Conservation (phyloP, 2,113 vertebrate genomes). For the Aepyceros melampus region DNA sequence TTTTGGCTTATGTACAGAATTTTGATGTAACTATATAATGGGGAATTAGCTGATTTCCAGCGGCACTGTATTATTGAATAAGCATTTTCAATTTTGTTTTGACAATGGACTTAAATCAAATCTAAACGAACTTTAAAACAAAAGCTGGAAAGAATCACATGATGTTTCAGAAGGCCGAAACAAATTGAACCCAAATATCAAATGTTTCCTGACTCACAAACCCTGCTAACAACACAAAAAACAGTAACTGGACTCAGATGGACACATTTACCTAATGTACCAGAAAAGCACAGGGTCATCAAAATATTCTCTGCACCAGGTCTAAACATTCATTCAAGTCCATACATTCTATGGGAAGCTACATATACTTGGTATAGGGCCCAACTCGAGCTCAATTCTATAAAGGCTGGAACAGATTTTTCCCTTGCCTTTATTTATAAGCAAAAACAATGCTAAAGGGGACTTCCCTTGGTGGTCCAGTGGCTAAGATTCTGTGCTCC, state of each 20-base stretch:
- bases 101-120: slow-evolving; percentile 28
- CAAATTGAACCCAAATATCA: background rate
- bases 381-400: background rate
- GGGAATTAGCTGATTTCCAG: background rate
- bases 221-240: background rate
- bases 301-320: background rate
- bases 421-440: background rate
- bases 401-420: background rate
- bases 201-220: background rate
- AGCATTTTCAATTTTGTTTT: slow-evolving; percentile 55
- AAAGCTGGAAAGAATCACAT: background rate
- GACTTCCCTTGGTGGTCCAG: background rate
- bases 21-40: background rate
- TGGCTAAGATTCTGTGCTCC: background rate
- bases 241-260: background rate
- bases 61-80: background rate
- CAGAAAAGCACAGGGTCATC: background rate
- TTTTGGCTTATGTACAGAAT: background rate
- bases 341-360: background rate
- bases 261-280: background rate
- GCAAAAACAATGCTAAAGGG: background rate
- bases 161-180: slow-evolving; percentile 5
- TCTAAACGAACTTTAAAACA: slow-evolving; percentile 19
- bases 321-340: background rate
- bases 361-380: background rate